These are phyloP conservation scores for Apantesis nais DNA, from an alignment of 2,888 invertebrate species.

Conservation along the genomic window DNA sequence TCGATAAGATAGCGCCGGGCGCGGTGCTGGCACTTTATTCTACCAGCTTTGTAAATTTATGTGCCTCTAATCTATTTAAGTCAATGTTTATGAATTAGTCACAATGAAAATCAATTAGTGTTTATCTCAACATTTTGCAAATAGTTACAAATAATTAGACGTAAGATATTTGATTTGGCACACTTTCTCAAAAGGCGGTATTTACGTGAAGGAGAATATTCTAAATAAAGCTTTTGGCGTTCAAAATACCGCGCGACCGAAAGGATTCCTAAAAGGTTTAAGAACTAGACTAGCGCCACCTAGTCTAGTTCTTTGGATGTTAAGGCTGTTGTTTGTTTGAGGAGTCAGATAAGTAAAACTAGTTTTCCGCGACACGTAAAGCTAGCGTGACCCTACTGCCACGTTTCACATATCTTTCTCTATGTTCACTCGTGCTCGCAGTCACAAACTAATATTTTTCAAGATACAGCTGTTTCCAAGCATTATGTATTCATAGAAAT, in stretches of 20 bases:
- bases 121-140: background rate
- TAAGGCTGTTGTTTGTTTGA: background rate
- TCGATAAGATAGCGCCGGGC: constrained; percentile 17
- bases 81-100: constrained; percentile 12
- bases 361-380: background rate
- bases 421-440: background rate
- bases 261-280: background rate
- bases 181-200: background rate
- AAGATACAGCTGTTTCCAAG: constrained; percentile 12
- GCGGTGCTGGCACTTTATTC: constrained; percentile 2
- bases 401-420: background rate
- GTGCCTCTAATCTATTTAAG: constrained; percentile 17
- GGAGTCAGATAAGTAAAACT: background rate
- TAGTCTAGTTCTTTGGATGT: too few species aligned
- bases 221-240: background rate
- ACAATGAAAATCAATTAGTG: constrained; percentile 13
- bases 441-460: constrained; percentile 16
- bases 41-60: constrained; percentile 12
- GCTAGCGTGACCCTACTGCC: background rate
- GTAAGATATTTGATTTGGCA: background rate
- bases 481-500: constrained; percentile 37
- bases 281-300: background rate
- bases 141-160: constrained; percentile 10
- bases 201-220: background rate
- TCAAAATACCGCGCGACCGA: background rate